Evolutionary conservation across 2,797 vertebrate genomes (phyloP).

Genomic region (Neomorphus geoffroyi): DNA sequence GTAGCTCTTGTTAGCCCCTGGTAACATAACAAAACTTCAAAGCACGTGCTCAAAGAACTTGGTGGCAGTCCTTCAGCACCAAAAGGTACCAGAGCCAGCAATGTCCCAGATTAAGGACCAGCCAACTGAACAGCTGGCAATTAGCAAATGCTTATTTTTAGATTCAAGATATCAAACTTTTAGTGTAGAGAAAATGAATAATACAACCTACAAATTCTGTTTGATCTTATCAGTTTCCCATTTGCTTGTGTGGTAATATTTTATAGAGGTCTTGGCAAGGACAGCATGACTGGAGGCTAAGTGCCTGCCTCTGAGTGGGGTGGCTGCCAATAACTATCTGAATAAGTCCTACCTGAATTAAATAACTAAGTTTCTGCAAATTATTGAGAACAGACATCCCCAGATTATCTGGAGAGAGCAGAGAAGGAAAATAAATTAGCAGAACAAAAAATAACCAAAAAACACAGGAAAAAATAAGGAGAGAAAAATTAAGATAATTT

Average conservation of each 20-base stretch:
- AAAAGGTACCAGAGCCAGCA: background rate
- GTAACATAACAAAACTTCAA: background rate
- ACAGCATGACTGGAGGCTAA: background rate
- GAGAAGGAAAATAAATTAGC: background rate
- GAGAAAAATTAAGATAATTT: background rate
- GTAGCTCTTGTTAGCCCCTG: background rate
- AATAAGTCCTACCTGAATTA: background rate
- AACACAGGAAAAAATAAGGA: background rate
- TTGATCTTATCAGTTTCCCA: background rate
- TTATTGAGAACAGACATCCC: background rate
- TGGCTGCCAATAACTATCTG: background rate
- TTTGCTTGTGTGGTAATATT: slow-evolving; percentile 14
- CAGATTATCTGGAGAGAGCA: background rate
- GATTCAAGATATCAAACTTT: background rate
- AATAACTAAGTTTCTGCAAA: background rate
- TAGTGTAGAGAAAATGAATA: background rate
- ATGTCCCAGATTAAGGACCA: background rate
- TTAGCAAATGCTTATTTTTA: background rate
- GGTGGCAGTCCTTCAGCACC: background rate
- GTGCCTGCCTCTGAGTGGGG: background rate
- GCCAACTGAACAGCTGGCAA: background rate
- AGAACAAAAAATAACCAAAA: background rate
- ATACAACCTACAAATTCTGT: background rate
- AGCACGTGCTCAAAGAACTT: background rate
- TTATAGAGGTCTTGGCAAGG: background rate